Evolutionary conservation across 2,888 invertebrate genomes (phyloP).

Genomic region (Allacma fusca): DNA sequence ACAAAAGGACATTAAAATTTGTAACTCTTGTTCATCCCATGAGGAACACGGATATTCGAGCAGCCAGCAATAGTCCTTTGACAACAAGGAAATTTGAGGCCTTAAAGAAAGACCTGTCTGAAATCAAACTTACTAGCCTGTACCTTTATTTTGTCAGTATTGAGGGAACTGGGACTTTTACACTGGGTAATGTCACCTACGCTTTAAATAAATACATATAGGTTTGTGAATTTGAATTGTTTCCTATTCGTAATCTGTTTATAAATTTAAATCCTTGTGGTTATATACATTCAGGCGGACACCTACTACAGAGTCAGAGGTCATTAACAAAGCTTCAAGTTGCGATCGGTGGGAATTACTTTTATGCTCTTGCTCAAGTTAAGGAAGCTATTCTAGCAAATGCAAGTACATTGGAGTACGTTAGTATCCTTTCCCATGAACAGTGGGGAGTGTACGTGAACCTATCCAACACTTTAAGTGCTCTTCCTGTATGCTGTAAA

Average conservation of each 20-base stretch:
- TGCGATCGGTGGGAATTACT: constrained; percentile 33
- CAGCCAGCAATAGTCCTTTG: not conserved
- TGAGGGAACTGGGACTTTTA: constrained; percentile 21
- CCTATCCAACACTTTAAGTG: constrained; percentile 7
- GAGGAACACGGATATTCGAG: not conserved
- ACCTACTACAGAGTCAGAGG: constrained; percentile 24
- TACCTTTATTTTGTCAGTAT: constrained; percentile 35
- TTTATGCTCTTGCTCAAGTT: constrained; percentile 19
- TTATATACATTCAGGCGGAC: constrained; percentile 4
- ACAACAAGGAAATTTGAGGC: constrained; percentile 4
- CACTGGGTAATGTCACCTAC: not conserved
- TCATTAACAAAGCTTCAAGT: constrained; percentile 30
- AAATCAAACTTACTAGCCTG: constrained; percentile 25
- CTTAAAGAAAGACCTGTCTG: constrained; percentile 11
- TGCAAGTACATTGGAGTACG: constrained; percentile 1
- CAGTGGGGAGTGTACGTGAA: constrained; percentile 38
- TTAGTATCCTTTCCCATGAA: constrained; percentile 31
- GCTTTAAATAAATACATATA: not conserved
- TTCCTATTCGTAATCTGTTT: too few relatives aligned
- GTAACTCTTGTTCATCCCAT: constrained; percentile 40
- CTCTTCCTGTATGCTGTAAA: not conserved
- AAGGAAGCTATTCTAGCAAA: constrained; percentile 5
- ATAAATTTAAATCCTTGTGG: not conserved
- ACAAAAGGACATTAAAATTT: constrained; percentile 29
- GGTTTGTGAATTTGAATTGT: too few relatives aligned